Evolutionary conservation across 2,113 vertebrate species (phyloP).

Genomic region (Myrmecophaga tridactyla): DNA sequence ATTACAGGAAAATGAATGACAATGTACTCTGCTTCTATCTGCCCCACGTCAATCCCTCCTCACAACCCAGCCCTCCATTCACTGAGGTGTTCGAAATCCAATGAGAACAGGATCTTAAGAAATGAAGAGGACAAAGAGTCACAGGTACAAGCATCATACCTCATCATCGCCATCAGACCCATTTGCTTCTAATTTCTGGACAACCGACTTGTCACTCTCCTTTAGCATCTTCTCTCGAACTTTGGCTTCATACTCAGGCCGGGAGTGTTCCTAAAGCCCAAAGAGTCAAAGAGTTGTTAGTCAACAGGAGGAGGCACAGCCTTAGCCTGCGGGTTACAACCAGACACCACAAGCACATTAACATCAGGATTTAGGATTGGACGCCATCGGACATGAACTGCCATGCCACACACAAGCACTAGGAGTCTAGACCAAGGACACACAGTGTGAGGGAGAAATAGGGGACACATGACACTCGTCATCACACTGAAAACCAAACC

Average conservation of each 20-base stretch:
- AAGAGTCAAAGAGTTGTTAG: not conserved
- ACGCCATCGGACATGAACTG: not conserved
- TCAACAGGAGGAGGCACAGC: not conserved
- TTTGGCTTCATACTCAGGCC: constrained; percentile 94
- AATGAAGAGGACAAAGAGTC: not conserved
- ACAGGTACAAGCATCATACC: constrained; percentile 78
- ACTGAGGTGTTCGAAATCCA: not conserved
- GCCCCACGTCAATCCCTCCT: not conserved
- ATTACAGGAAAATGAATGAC: not conserved
- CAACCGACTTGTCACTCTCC: constrained; percentile 21
- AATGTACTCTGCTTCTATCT: not conserved
- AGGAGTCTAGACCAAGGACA: constrained; percentile 41
- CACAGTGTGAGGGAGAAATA: not conserved
- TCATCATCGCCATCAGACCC: constrained; percentile 81
- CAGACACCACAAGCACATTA: constrained; percentile 1
- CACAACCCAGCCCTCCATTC: not conserved
- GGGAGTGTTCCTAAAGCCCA: constrained; percentile 90
- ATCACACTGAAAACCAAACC: constrained; percentile 79
- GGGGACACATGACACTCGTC: constrained; percentile 18
- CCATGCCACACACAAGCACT: constrained; percentile 50
- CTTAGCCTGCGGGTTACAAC: not conserved
- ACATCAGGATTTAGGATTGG: not conserved
- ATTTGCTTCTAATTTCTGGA: constrained; percentile 82
- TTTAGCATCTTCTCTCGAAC: constrained; percentile 90
- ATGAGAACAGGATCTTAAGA: not conserved